These are phyloP conservation scores for Brachyopa scutellaris DNA, from an alignment of 2,888 invertebrate genomes.

Conservation along the genomic window DNA sequence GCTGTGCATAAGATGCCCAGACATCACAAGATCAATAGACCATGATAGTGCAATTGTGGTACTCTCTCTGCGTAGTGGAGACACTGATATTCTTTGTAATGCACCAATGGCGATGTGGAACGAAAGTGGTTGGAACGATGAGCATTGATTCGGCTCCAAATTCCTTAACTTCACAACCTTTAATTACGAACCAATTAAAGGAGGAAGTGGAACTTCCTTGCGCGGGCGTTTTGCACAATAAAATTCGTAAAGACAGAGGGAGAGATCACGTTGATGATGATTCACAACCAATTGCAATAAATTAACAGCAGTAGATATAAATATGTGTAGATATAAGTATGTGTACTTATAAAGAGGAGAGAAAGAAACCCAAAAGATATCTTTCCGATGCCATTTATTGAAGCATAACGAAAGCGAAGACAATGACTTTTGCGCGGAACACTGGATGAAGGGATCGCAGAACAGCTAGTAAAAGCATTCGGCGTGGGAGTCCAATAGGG, in stretches of 20 bases:
- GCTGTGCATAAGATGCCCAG: conserved; percentile 8
- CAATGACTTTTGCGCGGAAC: background rate
- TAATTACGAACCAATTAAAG: conserved; percentile 50
- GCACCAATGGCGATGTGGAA: conserved; percentile 33
- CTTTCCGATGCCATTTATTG: conserved; percentile 17
- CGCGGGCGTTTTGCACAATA: conserved; percentile 42
- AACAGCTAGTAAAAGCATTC: background rate
- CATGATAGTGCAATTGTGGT: conserved; percentile 7
- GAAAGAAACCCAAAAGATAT: conserved; percentile 3
- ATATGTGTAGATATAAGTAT: too few relatives aligned
- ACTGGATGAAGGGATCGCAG: background rate
- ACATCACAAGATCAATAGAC: conserved; percentile 37
- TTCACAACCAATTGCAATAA: conserved; percentile 52
- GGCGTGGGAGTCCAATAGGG: conserved; percentile 17
- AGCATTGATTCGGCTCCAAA: conserved; percentile 30
- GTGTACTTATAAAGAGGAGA: background rate
- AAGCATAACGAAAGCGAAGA: conserved; percentile 28
- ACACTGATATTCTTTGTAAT: conserved; percentile 2
- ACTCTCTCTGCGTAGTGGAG: background rate
- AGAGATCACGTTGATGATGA: conserved; percentile 32
- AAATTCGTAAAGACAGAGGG: background rate
- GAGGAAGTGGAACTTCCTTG: conserved; percentile 55
- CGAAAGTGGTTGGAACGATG: conserved; percentile 10
- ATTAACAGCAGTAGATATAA: conserved; percentile 17
- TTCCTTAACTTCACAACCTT: conserved; percentile 32